Base-by-base conservation (phyloP, 2,113 vertebrate species). In the Bambusicola thoracicus region DNA sequence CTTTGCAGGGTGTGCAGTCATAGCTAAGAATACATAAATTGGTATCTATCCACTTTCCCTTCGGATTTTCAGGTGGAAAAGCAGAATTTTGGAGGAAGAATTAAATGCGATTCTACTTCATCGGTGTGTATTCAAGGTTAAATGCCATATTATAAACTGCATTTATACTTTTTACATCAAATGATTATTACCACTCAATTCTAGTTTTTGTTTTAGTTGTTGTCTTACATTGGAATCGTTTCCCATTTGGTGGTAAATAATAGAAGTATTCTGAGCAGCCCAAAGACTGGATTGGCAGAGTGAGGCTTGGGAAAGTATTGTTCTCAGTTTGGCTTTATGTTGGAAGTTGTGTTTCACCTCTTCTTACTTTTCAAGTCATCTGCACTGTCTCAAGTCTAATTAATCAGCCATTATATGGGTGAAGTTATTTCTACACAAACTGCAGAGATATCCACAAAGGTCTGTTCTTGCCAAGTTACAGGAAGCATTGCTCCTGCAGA, bases 381-480 rank as follows among this genome's bases (percentile, higher is more conserved):
- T 90, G 61, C 75, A 41, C 53, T 32, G 74, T 51, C 51, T 81
- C 53, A 13, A 44, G 29, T 38, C 70, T 73, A 65, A 92, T 90
- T 92, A 87, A 82, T 73, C 91, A 94, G 66, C 15, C 44, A 41
- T 76, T 81, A 56, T 68, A 69, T 93, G 83, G 66, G 67, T 79
- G 92, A 92, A 82, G 67, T 62, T 76, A 76, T 84, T 96, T 90
- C 91, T 89, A 27, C 14, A 43, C 62, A 79, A 81, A 53, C 43
- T 74, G 48, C 7, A 40, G 62, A 93, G 48, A 85, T 43, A 65
- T 27, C 78, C 84, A 73, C 86, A 53, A 53, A 77, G 58, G 29
- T 59, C 78, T 87, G 48, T 25, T 85, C 53, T 76, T 95, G 96
- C 77, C 86, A 90, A 94, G 36, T 32, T 84, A 8, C 4, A 69